A percentile compares a stretch with the other conserved stretches of the same genome.
phyloP scores from a whole-genome alignment of 1,140 invertebrate genomes.

The Lerema accius region DNA sequence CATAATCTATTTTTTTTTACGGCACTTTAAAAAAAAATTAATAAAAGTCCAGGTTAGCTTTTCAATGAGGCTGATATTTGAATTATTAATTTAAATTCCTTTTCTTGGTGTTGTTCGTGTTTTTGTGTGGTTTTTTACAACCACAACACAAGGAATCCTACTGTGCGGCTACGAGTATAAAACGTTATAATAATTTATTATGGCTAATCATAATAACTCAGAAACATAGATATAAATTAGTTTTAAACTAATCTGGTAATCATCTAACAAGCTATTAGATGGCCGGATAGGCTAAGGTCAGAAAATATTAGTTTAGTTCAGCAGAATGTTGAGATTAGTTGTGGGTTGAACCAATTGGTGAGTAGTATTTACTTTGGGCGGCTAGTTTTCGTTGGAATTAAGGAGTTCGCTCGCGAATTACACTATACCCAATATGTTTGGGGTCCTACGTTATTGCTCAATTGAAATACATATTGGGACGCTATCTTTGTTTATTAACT shows the following conservation, averaged over 20 bases:
- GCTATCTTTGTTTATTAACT: too few relatives aligned
- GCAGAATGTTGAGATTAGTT: constrained; percentile 22
- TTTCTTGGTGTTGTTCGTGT: too few relatives aligned
- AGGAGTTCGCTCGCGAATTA: constrained; percentile 28
- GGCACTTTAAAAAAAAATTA: too few relatives aligned
- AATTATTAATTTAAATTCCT: too few relatives aligned
- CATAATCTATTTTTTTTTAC: too few relatives aligned
- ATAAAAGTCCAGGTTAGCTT: too few relatives aligned
- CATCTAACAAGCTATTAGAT: constrained; percentile 1
- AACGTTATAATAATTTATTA: too few relatives aligned
- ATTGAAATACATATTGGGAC: constrained; percentile 2
- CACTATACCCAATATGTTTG: constrained; percentile 21
- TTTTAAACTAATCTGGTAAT: constrained; percentile 10
- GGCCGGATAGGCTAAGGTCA: constrained; percentile 16
- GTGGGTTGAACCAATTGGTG: constrained; percentile 23
- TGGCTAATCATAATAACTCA: too few relatives aligned
- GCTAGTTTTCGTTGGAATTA: constrained; percentile 18
- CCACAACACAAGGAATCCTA: too few relatives aligned
- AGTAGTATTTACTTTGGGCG: constrained; percentile 2
- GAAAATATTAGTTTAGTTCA: constrained; percentile 29
- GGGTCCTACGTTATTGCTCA: constrained; percentile 18
- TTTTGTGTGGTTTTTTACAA: too few relatives aligned
- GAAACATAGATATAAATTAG: constrained; percentile 7
- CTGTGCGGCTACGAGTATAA: too few relatives aligned
- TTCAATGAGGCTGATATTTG: too few relatives aligned